Conservation (phyloP, 2,797 vertebrate genomes). For the Clarias laeviceps region DNA sequence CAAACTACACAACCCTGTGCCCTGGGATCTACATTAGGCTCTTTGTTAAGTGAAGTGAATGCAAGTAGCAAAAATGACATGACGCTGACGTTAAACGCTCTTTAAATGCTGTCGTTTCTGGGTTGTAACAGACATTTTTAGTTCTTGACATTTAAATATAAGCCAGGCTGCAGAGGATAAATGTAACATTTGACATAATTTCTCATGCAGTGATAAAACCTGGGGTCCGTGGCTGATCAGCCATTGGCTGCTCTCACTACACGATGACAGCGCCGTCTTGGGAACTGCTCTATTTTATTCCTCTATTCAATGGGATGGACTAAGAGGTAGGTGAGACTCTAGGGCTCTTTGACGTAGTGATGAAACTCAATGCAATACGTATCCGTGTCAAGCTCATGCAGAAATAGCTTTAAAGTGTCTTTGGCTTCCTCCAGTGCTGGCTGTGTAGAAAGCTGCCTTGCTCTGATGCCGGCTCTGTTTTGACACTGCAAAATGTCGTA, state of each 20-base stretch:
- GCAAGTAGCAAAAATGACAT: background rate
- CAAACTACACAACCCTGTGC: constrained; percentile 18
- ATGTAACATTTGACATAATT: constrained; percentile 49
- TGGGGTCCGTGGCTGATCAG: constrained; percentile 53
- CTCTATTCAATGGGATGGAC: constrained; percentile 63
- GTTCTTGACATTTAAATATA: constrained; percentile 55
- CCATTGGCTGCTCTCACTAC: constrained; percentile 39
- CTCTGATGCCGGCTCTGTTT: constrained; percentile 2
- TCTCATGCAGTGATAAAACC: constrained; percentile 50
- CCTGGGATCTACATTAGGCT: constrained; percentile 27
- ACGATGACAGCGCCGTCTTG: constrained; percentile 40
- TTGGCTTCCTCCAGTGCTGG: constrained; percentile 5
- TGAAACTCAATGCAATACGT: constrained; percentile 49
- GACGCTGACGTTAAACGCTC: constrained; percentile 32
- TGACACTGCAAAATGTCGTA: background rate
- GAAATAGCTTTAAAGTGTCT: constrained; percentile 18
- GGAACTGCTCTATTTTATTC: constrained; percentile 60
- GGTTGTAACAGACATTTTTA: constrained; percentile 48
- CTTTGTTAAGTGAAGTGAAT: constrained; percentile 36
- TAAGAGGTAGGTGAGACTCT: constrained; percentile 66
- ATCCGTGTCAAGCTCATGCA: constrained; percentile 39
- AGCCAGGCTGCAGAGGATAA: constrained; percentile 43
- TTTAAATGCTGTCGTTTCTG: constrained; percentile 36
- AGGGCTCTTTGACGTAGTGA: constrained; percentile 45
- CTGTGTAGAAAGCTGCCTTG: constrained; percentile 1